Base-by-base conservation (phyloP, 2,113 vertebrate genomes). In the Misgurnus anguillicaudatus region DNA sequence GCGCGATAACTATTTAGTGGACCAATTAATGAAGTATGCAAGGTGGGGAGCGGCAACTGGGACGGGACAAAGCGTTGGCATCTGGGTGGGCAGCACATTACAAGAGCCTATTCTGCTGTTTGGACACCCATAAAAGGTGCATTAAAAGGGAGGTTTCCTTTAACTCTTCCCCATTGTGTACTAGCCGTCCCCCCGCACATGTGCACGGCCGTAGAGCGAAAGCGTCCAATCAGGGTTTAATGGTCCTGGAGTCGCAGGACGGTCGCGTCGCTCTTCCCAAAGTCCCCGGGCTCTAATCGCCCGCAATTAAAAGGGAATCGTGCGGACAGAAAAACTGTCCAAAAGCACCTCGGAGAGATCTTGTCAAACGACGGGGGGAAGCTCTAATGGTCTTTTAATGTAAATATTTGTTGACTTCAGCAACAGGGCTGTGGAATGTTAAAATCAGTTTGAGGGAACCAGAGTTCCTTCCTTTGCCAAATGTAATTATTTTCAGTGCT, bases 341-440 rank as follows among this genome's bases (percentile, higher is more conserved):
- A 83, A 87, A 85, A 81, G 80, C 67, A 87, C 82, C 83, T 86
- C 57, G n/a, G 85, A 84, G 85, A 86, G 70, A 65, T 73, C 76
- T 79, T 78, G 71, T 76, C 74, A 63, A 75, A 75, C 69, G 69
- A 83, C 70, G 51, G 77, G 65, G 70, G 77, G 79, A 65, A 51
- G 41, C 58, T 63, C 71, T 81, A 81, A 83, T 85, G 75, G 39
- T 67, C 83, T 85, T 83, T 85, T 86, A 84, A 85, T 82, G 79
- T 86, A 89, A 90, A 91, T 89, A 88, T 91, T 87, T 87, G 87
- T 86, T 83, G 85, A 85, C 71, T 86, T 84, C 86, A 89, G 88
- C 82, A 72, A 82, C 82, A 85, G 66, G 67, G 80, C 77, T 58
- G 79, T 80, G 83, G 84, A 88, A 88, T 87, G 87, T 86, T 85